phyloP scores from a whole-genome alignment of 2,113 vertebrate genomes.

The Prunella fulvescens region DNA sequence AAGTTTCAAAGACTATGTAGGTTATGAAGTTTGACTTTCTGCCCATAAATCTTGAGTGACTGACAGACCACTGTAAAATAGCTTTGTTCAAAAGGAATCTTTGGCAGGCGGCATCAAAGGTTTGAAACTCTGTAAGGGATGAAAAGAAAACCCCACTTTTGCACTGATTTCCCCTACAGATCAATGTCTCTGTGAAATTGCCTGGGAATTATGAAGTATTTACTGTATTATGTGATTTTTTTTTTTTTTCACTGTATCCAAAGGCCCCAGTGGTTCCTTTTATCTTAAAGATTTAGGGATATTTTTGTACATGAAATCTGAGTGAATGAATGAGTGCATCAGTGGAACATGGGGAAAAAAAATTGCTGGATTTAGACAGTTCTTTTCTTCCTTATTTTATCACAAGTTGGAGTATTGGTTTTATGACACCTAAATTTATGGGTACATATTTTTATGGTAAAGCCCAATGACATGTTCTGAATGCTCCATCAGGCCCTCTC shows the following conservation, averaged over 20 bases:
- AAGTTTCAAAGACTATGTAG: constrained; percentile 69
- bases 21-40: constrained; percentile 67
- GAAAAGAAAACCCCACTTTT: constrained; percentile 64
- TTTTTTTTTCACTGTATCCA: constrained; percentile 7
- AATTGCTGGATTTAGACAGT: neutral
- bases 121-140: constrained; percentile 47
- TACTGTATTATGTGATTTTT: neutral
- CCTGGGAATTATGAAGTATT: constrained; percentile 39
- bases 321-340: constrained; percentile 14
- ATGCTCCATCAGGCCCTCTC: constrained; percentile 24
- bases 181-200: constrained; percentile 45
- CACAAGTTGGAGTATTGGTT: neutral
- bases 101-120: constrained; percentile 63
- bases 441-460: constrained; percentile 41
- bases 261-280: constrained; percentile 3
- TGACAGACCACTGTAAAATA: constrained; percentile 55
- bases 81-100: constrained; percentile 63
- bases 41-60: constrained; percentile 61
- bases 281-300: constrained; percentile 22
- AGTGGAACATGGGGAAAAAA: neutral
- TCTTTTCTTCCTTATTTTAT: constrained; percentile 39
- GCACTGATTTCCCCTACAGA: constrained; percentile 46
- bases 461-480: constrained; percentile 28
- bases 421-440: constrained; percentile 47
- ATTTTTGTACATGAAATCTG: constrained; percentile 42